phyloP scores from a whole-genome alignment of 1,140 invertebrate genomes.

The Cotesia typhae region DNA sequence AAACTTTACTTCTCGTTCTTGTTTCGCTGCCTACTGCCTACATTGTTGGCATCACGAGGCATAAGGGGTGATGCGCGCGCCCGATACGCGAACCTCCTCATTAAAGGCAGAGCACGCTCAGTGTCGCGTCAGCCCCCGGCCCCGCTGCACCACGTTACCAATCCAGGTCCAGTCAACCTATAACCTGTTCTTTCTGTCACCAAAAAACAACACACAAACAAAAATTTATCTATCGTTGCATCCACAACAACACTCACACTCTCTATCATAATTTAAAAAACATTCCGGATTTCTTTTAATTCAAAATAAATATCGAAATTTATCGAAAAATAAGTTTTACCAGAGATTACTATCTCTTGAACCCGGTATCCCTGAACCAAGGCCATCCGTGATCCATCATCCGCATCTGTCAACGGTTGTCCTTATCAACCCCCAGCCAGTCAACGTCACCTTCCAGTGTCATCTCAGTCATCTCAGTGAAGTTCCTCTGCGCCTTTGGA shows the following conservation, averaged over 20 bases:
- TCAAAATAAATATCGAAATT: background rate
- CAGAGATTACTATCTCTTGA: too few relatives aligned
- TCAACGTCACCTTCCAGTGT: background rate
- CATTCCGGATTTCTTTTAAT: background rate
- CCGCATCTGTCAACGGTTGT: constrained; percentile 20
- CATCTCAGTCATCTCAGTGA: constrained; percentile 30
- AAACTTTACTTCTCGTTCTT: background rate
- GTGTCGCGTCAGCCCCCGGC: constrained; percentile 65
- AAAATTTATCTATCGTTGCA: background rate
- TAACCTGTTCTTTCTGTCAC: constrained; percentile 43
- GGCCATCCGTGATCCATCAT: constrained; percentile 21
- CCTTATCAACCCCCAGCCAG: constrained; percentile 32
- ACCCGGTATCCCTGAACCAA: background rate
- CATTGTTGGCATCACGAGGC: constrained; percentile 39
- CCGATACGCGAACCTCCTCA: constrained; percentile 48
- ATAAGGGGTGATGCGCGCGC: constrained; percentile 43
- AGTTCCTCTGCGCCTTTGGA: constrained; percentile 36
- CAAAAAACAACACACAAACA: constrained; percentile 8
- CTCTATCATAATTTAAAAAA: background rate
- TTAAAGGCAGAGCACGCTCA: constrained; percentile 53
- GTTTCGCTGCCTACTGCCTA: constrained; percentile 8
- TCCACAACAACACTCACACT: background rate
- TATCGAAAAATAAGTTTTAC: too few relatives aligned
- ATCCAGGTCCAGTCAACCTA: constrained; percentile 60
- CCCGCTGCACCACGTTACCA: constrained; percentile 62